Evolutionary conservation across 2,113 vertebrate species (phyloP), one percentile per base, ranked within the genome.

Genomic region (Apodemus speciosus): DNA sequence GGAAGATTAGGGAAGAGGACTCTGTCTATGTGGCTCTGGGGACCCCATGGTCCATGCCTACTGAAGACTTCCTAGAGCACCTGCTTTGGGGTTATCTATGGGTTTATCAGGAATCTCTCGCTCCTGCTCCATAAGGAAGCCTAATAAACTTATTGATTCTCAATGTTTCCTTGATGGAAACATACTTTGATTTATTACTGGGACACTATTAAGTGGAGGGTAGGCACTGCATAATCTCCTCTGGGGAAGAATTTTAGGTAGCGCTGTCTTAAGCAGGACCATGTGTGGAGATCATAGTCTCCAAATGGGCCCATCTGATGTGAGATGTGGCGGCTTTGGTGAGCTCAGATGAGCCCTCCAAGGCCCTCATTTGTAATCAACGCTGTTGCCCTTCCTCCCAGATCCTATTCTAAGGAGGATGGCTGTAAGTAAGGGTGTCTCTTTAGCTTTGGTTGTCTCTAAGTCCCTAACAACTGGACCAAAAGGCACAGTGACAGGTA

Each of bases 401-500:
- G 13, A 43, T 20, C 72, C 81, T 81, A 15, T 58, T 94, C 88
- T 66, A 46, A 71, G 38, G 83, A 91, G 79, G 87, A 89, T 84
- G 40, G 16, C 40, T 69, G 68, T 64, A 30, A 73, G 56, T 1
- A 18, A 73, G 35, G 46, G 60, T 77, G 43, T 11, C 25, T 43
- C 53, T 71, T 40, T 71, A 75, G 89, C 91, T 79, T 76, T 89
- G 83, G 38, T 51, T 85, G 84, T 3, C 87, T 95, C 93, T 2
- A 14, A 68, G 43, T n/a, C 83, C 84, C 91, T 75, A 90, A 79
- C 72, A 72, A 49, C 89, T 58, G 25, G 72, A 88, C 14, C 88
- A 93, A 97, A 91, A 40, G n/a, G 43, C 46, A 0, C 3, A 7
- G 73, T 72, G 96, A 96, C 93, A 95, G 86, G 86, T 0, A 64